Base-by-base conservation (phyloP, 2,113 vertebrate species). In the Callipepla californica region DNA sequence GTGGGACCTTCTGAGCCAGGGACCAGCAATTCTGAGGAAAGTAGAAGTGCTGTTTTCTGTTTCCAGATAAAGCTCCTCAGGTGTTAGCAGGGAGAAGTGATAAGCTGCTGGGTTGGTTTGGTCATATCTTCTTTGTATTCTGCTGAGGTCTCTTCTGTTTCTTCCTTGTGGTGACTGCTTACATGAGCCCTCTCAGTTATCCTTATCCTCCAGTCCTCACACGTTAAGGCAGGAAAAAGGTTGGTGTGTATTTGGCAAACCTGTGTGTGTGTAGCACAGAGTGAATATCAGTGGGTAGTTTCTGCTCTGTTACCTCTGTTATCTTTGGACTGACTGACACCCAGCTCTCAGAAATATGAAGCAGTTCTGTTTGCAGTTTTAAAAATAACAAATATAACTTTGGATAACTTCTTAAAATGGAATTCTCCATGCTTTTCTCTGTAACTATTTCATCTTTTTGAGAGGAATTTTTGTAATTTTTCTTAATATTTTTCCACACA, bases 121-220 rank as follows among this genome's bases (percentile, higher is more conserved):
- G 2, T 4, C 58, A 26, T 18, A 13, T 13, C 14, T 58, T 7
- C 4, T 44, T 48, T 50, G n/a, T 63, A 3, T 44, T 28, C 28
- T 70, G 36, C n/a, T 57, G 3, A 11, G 22, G 32, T 57, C 47
- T 59, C 36, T 61, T 38, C 22, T 23, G 0, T 21, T 76, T 32
- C 53, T 73, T 68, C 36, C 44, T 19, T 1, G 1, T 23, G 22
- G 34, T 40, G 36, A 21, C 34, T 19, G 1, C 23, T 69, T 72
- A 70, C 36, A 1, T 4, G 22, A 51, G 16, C 18, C 22, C 26
- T 55, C 44, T 66, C 44, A 26, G 0, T 48, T 57, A n/a, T 12
- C 34, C 20, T 6, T 57, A n/a, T 12, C 34, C 22, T 6, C 1
- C 25, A 1, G 8, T n/a, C 25, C 59, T 42, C 0, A 0, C 10